Conservation (phyloP, 2,113 vertebrate genomes). For the Istiophorus platypterus region DNA sequence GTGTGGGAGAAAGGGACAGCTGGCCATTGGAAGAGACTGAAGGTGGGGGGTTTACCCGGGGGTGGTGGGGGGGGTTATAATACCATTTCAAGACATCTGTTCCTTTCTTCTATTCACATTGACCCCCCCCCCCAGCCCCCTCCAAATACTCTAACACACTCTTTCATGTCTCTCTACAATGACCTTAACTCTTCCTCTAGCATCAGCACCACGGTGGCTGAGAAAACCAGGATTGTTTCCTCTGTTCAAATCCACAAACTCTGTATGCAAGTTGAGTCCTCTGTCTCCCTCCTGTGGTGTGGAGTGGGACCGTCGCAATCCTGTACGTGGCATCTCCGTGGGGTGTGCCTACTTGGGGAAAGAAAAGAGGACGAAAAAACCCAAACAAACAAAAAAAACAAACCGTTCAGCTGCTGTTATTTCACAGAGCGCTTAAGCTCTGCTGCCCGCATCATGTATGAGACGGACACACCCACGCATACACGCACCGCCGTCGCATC, state of each 20-base stretch:
- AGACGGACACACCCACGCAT: slow-evolving; percentile 62
- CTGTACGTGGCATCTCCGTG: slow-evolving; percentile 57
- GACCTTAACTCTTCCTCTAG: neutral
- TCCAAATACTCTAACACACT: slow-evolving; percentile 10
- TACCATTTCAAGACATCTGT: slow-evolving; percentile 77
- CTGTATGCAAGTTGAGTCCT: neutral
- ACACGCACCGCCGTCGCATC: slow-evolving; percentile 65
- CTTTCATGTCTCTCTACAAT: slow-evolving; percentile 1
- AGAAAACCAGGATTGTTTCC: neutral
- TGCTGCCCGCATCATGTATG: slow-evolving; percentile 65
- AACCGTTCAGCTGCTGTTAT: slow-evolving; percentile 43
- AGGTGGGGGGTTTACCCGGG: slow-evolving; percentile 7
- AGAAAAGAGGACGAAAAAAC: slow-evolving; percentile 35
- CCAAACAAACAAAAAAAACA: too few species aligned
- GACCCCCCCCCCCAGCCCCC: slow-evolving; percentile 2
- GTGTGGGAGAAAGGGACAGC: slow-evolving; percentile 64
- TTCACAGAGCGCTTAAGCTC: slow-evolving; percentile 61
- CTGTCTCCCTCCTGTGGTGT: slow-evolving; percentile 71
- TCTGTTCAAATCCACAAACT: neutral
- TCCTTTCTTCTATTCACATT: slow-evolving; percentile 66
- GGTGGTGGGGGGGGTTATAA: slow-evolving; percentile 62
- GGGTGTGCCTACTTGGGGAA: slow-evolving; percentile 41
- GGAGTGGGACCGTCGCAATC: slow-evolving; percentile 30
- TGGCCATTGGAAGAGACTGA: slow-evolving; percentile 62
- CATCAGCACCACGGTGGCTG: slow-evolving; percentile 26